Conservation (phyloP, 2,888 invertebrate genomes). For the Teleogryllus oceanicus region DNA sequence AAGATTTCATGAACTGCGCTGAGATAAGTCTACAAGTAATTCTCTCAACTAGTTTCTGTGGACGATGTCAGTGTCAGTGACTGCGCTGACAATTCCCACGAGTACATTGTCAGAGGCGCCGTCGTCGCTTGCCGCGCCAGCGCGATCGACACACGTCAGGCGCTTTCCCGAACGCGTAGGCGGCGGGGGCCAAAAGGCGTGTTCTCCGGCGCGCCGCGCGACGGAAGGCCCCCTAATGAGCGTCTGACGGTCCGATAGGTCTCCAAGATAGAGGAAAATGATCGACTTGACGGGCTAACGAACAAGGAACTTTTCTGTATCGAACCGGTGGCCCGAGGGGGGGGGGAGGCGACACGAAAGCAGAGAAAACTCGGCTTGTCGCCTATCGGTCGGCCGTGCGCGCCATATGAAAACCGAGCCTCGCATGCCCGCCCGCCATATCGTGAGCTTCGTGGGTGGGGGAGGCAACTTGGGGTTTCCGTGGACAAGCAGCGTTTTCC, state of each 20-base stretch:
- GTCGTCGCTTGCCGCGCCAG: background rate
- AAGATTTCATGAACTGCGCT: too few species aligned
- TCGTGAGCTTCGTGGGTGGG: background rate
- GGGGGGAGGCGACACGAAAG: background rate
- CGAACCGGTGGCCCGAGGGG: background rate
- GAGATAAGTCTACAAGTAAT: too few species aligned
- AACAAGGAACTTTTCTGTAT: constrained; percentile 11
- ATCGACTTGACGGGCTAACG: background rate
- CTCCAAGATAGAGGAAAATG: background rate
- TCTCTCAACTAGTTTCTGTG: too few species aligned
- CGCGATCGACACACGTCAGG: background rate
- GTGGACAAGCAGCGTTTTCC: constrained; percentile 18
- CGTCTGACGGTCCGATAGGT: background rate
- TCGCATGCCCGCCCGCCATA: constrained; percentile 3
- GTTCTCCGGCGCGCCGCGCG: background rate
- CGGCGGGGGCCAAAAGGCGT: background rate
- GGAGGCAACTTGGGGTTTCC: background rate
- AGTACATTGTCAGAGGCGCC: background rate
- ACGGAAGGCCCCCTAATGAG: background rate
- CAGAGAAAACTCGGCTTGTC: constrained; percentile 3
- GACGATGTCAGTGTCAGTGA: too few species aligned
- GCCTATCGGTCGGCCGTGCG: background rate
- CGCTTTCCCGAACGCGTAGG: background rate
- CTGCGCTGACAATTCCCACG: too few species aligned
- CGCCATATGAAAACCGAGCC: background rate